Percentiles rank a stretch among this genome's conserved stretches.
These are phyloP conservation scores for Python bivittatus DNA, from an alignment of 2,113 vertebrate genomes.

Conservation along the genomic window DNA sequence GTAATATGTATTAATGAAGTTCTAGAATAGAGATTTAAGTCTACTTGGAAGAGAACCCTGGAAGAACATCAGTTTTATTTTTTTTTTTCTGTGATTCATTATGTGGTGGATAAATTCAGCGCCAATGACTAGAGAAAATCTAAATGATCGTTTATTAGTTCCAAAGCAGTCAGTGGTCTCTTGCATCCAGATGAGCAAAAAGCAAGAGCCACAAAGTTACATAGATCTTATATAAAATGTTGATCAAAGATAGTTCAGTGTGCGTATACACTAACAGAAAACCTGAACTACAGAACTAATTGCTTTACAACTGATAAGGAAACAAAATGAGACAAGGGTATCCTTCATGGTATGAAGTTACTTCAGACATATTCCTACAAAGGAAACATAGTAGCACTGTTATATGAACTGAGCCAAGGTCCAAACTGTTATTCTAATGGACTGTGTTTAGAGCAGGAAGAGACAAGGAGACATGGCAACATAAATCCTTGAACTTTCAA, in stretches of 20 bases:
- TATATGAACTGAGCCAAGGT: neutral
- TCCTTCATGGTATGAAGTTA: neutral
- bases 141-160: neutral
- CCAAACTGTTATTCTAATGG: neutral
- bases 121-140: neutral
- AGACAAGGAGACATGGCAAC: neutral
- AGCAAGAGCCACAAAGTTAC: neutral
- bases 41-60: neutral
- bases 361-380: neutral
- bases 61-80: neutral
- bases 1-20: neutral
- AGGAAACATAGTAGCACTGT: neutral
- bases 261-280: neutral
- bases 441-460: neutral
- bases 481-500: neutral
- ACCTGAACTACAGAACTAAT: neutral
- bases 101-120: neutral
- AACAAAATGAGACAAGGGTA: neutral
- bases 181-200: neutral
- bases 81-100: neutral
- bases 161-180: neutral
- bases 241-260: neutral
- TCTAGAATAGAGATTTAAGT: neutral
- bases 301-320: neutral
- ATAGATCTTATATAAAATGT: neutral